A percentile compares a stretch with the other conserved stretches of the same genome.
Evolutionary conservation across 2,888 invertebrate genomes (phyloP).

Genomic region (Conus canariensis): DNA sequence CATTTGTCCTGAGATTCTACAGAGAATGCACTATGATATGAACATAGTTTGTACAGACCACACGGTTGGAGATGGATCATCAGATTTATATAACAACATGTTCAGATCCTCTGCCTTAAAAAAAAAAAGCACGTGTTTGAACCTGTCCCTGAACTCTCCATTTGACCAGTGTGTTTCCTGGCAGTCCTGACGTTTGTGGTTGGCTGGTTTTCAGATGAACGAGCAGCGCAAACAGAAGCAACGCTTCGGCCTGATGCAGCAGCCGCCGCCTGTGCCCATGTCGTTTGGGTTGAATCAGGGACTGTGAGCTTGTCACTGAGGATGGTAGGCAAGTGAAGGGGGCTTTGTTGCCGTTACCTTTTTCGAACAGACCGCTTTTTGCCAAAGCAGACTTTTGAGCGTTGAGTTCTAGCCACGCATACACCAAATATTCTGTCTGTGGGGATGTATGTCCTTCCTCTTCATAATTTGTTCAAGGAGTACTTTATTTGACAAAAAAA

Average conservation of each 20-base stretch:
- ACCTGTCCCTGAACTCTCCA: too few relatives aligned
- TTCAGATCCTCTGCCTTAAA: too few relatives aligned
- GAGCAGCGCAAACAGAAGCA: constrained; percentile 97
- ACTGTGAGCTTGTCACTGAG: constrained; percentile 4
- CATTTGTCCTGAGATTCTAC: too few relatives aligned
- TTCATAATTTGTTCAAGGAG: neutral
- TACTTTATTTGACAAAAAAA: neutral
- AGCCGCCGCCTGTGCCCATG: constrained; percentile 53
- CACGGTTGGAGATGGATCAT: too few relatives aligned
- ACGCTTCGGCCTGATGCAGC: constrained; percentile 87
- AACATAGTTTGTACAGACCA: too few relatives aligned
- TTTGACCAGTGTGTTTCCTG: too few relatives aligned
- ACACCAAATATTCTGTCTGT: neutral
- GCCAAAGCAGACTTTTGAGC: neutral
- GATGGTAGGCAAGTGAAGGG: neutral
- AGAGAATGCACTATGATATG: too few relatives aligned
- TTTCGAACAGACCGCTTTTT: neutral
- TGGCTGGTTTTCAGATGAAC: constrained; percentile 86
- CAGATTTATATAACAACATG: too few relatives aligned
- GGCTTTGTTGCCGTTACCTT: neutral
- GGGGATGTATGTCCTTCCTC: neutral
- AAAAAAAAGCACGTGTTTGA: too few relatives aligned
- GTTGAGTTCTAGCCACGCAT: neutral
- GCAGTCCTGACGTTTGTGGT: too few relatives aligned
- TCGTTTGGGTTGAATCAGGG: constrained; percentile 44